Evolutionary conservation across 2,113 vertebrate species (phyloP).

Genomic region (Scopus umbretta): DNA sequence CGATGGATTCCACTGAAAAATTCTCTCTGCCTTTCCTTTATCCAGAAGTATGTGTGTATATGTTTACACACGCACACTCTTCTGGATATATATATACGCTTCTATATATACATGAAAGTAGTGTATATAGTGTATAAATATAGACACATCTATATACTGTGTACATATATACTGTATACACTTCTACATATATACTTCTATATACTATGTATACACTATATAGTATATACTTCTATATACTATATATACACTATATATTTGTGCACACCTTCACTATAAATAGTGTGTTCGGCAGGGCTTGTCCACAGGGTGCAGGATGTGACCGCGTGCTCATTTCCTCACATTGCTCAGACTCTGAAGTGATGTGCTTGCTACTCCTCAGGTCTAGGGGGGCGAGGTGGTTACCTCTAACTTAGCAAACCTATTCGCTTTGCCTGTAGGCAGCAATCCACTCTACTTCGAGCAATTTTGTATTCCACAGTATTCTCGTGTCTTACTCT

Average conservation of each 20-base stretch:
- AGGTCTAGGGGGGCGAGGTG: background rate
- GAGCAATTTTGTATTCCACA: background rate
- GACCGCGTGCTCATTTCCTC: background rate
- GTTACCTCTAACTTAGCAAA: background rate
- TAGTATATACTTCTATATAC: background rate
- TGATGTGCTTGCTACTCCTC: background rate
- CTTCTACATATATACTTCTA: too few relatives aligned
- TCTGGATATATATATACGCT: too few relatives aligned
- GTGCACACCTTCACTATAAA: accelerated
- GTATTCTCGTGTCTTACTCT: background rate
- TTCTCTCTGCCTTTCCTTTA: too few relatives aligned
- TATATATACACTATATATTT: background rate
- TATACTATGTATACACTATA: background rate
- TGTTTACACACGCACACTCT: too few relatives aligned
- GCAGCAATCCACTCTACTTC: background rate
- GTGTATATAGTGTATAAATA: too few relatives aligned
- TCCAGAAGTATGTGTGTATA: too few relatives aligned
- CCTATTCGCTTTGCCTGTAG: background rate
- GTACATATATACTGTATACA: background rate
- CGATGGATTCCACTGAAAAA: background rate
- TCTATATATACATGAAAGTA: too few relatives aligned
- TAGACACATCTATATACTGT: too few relatives aligned
- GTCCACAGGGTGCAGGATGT: background rate
- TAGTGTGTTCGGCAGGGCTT: background rate
- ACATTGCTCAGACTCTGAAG: background rate